Base-by-base conservation (phyloP, 2,113 vertebrate species). In the Siniperca chuatsi region DNA sequence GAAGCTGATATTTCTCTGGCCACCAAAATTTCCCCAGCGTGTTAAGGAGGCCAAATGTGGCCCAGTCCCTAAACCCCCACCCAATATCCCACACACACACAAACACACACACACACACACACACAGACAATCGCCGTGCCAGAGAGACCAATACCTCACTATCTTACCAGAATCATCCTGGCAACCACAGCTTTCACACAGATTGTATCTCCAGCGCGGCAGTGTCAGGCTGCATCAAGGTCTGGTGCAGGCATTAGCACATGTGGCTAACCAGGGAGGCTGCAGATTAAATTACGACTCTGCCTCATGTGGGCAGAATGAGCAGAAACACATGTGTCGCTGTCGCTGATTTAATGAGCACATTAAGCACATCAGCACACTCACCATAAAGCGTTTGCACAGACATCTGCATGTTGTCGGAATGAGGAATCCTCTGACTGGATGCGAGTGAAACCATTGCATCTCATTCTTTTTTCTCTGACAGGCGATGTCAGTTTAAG, bases 181-280 rank as follows among this genome's bases (percentile, higher is more conserved):
- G 81, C 81, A 88, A 78, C 75, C 69, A 21, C 68, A 54, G 77
- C 84, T 23, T 83, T 54, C 73, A 78, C 57, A 66, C 67, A 78
- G 81, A 90, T 85, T 74, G 65, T 37, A 74, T 86, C 88, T 83
- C 79, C 44, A 60, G 74, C 46, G 11, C 57, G n/a, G 89, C 44
- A 37, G 75, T 86, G 90, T 93, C 91, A 88, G 76, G 74, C 74
- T 78, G 75, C 73, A 92, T 91, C 82, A 87, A 46, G 84, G 75
- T 83, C 84, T 79, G 86, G 81, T 79, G 88, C 58, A 83, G 77
- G 73, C 76, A 84, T 93, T 87, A 93, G 90, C 87, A 85, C 85
- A 85, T 90, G 93, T 83, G 89, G 93, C 90, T 93, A 93, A 93
- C 90, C 87, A 83, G 90, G 61, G 85, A 90, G 88, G 77, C 91